Conservation (phyloP, 2,888 invertebrate genomes). For the Trisateles emortualis region DNA sequence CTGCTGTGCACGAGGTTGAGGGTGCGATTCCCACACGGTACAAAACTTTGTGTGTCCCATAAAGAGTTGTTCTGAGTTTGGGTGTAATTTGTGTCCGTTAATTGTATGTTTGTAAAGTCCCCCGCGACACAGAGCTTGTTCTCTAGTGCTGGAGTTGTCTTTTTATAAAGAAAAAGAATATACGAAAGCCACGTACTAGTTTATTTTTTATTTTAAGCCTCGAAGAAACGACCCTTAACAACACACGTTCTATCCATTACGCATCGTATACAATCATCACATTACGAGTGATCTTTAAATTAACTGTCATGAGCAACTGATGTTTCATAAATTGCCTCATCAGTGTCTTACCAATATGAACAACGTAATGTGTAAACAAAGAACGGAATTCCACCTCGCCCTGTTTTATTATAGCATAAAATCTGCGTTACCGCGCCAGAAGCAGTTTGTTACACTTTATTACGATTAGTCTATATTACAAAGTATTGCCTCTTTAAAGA, state of each 20-base stretch:
- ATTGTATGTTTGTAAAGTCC: too few relatives aligned
- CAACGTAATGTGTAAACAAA: conserved; percentile 2
- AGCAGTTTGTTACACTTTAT: conserved; percentile 54
- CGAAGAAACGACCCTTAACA: too few relatives aligned
- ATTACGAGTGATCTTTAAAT: conserved; percentile 4
- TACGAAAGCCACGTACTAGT: too few relatives aligned
- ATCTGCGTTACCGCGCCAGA: conserved; percentile 16
- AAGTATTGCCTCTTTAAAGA: conserved; percentile 38
- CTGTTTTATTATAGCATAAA: conserved; percentile 29
- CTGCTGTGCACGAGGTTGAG: too few relatives aligned
- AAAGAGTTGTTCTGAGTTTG: too few relatives aligned
- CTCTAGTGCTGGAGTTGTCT: too few relatives aligned
- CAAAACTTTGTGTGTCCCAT: too few relatives aligned
- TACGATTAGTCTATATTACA: conserved; percentile 53
- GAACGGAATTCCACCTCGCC: conserved; percentile 11
- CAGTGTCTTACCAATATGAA: neutral
- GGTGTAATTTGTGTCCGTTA: too few relatives aligned
- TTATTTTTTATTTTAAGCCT: too few relatives aligned
- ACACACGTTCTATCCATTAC: neutral
- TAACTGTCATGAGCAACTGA: neutral
- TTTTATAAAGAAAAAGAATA: too few relatives aligned
- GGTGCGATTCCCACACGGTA: too few relatives aligned
- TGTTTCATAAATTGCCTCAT: conserved; percentile 1
- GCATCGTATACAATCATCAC: neutral
- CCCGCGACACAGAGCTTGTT: too few relatives aligned